These are phyloP conservation scores for Drosophila setosimentum DNA, from an alignment of 2,888 invertebrate species.

Conservation along the genomic window DNA sequence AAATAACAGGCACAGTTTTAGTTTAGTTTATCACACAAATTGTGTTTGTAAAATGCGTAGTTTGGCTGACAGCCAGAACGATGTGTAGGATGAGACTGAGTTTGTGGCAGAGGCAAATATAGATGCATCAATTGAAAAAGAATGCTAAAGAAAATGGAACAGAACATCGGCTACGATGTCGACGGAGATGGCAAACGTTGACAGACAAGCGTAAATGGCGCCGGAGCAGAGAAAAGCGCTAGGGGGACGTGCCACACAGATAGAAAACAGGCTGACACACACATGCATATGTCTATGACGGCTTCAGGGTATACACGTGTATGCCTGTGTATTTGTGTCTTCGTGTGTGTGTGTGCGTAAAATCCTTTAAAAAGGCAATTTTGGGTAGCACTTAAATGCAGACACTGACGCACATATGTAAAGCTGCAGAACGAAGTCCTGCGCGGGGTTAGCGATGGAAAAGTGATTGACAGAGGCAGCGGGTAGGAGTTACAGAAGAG, in stretches of 20 bases:
- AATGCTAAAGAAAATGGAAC: constrained; percentile 53
- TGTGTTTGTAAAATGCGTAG: constrained; percentile 74
- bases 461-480: constrained; percentile 37
- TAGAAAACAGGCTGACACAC: constrained; percentile 32
- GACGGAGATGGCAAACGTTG: constrained; percentile 49
- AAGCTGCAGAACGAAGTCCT: constrained; percentile 40
- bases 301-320: constrained; percentile 15
- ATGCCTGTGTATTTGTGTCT: constrained; percentile 3
- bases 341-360: constrained; percentile 58
- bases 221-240: constrained; percentile 39
- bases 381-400: constrained; percentile 80
- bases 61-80: constrained; percentile 47
- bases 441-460: constrained; percentile 35
- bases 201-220: constrained; percentile 72
- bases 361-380: constrained; percentile 82
- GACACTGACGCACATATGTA: constrained; percentile 49
- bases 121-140: constrained; percentile 76
- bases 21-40: constrained; percentile 79
- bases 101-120: constrained; percentile 28
- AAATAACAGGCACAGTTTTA: constrained; percentile 70
- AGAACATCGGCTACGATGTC: constrained; percentile 51
- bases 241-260: constrained; percentile 44
- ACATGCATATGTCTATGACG: constrained; percentile 25
- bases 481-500: constrained; percentile 1
- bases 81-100: not conserved